Evolutionary conservation across 2,113 vertebrate species (phyloP).

Genomic region (Elanus axillaris): DNA sequence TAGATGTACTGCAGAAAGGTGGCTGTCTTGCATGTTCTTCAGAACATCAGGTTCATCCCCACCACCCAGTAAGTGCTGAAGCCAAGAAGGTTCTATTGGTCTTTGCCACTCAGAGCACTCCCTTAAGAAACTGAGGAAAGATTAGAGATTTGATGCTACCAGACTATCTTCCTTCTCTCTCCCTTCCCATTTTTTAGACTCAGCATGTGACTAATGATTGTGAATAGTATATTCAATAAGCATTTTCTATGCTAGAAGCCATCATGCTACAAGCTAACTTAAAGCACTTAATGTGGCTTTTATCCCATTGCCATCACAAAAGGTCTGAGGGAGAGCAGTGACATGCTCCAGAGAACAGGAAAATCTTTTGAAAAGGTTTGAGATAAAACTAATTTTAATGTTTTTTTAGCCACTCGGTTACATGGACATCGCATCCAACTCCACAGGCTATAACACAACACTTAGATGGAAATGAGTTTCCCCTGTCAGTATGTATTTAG

Average conservation of each 20-base stretch:
- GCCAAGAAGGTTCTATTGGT: background rate
- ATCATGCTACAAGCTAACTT: background rate
- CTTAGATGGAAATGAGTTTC: background rate
- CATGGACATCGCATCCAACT: background rate
- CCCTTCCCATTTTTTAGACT: background rate
- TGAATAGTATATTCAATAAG: background rate
- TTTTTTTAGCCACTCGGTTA: background rate
- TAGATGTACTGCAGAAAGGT: background rate
- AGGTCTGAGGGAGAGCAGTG: background rate
- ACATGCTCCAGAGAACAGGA: background rate
- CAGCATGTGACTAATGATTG: background rate
- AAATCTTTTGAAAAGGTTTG: background rate
- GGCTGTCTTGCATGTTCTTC: background rate
- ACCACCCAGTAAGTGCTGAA: background rate
- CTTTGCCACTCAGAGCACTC: background rate
- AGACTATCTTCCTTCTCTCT: background rate
- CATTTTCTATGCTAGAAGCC: background rate
- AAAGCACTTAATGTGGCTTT: background rate
- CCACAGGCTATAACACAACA: background rate
- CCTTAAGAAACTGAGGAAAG: background rate
- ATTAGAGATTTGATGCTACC: background rate
- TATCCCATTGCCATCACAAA: background rate
- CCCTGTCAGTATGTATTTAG: background rate
- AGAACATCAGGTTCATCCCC: background rate
- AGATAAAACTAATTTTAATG: background rate